Percentiles rank a stretch among this genome's conserved stretches.
phyloP scores from a whole-genome alignment of 2,113 vertebrate species.

The Aegotheles bennettii region DNA sequence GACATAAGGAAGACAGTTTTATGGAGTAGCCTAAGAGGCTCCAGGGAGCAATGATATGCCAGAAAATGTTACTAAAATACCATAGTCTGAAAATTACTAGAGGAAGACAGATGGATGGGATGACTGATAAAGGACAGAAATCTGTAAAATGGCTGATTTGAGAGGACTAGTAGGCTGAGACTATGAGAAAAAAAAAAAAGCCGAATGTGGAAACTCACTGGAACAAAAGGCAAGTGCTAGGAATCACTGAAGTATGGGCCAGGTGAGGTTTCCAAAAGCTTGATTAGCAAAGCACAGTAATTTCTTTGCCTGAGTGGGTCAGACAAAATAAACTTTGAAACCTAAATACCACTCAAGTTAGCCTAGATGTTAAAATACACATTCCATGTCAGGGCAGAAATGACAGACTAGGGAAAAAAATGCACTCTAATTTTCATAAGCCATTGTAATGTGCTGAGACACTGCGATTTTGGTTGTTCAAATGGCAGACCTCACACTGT shows the following conservation, averaged over 20 bases:
- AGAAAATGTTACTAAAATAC: constrained; percentile 38
- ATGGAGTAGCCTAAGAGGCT: constrained; percentile 3
- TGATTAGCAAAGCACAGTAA: not conserved
- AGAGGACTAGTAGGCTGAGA: not conserved
- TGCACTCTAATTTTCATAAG: not conserved
- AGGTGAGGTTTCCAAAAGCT: not conserved
- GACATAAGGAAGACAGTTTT: constrained; percentile 40
- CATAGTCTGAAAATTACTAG: constrained; percentile 45
- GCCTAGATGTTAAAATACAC: not conserved
- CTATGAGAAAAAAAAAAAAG: not conserved
- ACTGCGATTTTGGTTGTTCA: not conserved
- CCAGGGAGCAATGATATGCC: constrained; percentile 19
- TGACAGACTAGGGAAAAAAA: not conserved
- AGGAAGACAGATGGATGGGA: constrained; percentile 58
- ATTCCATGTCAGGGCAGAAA: not conserved
- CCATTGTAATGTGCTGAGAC: not conserved
- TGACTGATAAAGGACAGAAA: constrained; percentile 40
- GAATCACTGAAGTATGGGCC: not conserved
- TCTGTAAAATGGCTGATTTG: constrained; percentile 29
- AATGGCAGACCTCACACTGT: not conserved
- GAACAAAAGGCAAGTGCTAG: not conserved
- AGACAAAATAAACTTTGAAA: constrained; percentile 18
- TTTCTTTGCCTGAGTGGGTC: not conserved
- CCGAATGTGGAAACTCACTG: not conserved
- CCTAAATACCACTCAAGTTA: not conserved